Percentiles rank a stretch among this genome's conserved stretches.
Conservation (phyloP, 1,140 invertebrate genomes). For the Sarcophaga bullata region DNA sequence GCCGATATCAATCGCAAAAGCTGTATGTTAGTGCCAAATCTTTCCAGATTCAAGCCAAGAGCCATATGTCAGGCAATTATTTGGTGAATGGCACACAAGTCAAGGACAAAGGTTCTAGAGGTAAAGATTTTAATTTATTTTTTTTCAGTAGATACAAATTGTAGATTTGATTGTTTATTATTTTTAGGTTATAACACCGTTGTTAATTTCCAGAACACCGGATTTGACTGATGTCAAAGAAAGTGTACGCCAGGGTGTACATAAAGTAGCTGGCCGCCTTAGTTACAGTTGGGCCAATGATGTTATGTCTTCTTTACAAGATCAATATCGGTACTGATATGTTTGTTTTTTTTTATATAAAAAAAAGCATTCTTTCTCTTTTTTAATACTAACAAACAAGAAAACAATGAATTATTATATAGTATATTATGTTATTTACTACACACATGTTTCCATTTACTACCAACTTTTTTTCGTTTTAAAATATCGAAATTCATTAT, state of each 20-base stretch:
- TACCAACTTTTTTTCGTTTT: background rate
- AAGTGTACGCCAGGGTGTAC: conserved; percentile 94
- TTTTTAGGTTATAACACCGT: conserved; percentile 51
- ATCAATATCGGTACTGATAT: conserved; percentile 71
- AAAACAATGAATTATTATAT: too few relatives aligned
- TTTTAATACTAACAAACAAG: background rate
- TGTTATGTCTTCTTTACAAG: conserved; percentile 92
- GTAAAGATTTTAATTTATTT: background rate
- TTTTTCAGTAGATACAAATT: background rate
- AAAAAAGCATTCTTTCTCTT: conserved; percentile 2
- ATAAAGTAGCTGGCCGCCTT: conserved; percentile 93
- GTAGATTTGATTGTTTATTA: conserved; percentile 14
- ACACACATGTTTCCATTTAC: conserved; percentile 24
- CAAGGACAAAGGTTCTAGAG: conserved; percentile 23
- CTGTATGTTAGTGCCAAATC: conserved; percentile 55
- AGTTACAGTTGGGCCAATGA: conserved; percentile 94
- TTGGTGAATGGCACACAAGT: conserved; percentile 73
- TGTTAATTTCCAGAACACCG: conserved; percentile 59
- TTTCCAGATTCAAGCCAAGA: conserved; percentile 80
- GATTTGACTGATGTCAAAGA: conserved; percentile 96
- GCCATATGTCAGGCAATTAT: conserved; percentile 95
- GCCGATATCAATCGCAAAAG: conserved; percentile 71
- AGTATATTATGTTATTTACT: too few relatives aligned
- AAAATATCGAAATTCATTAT: background rate
- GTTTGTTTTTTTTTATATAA: conserved; percentile 15